These are phyloP conservation scores for Poecilus cupreus DNA, from an alignment of 2,888 invertebrate species.

Conservation along the genomic window DNA sequence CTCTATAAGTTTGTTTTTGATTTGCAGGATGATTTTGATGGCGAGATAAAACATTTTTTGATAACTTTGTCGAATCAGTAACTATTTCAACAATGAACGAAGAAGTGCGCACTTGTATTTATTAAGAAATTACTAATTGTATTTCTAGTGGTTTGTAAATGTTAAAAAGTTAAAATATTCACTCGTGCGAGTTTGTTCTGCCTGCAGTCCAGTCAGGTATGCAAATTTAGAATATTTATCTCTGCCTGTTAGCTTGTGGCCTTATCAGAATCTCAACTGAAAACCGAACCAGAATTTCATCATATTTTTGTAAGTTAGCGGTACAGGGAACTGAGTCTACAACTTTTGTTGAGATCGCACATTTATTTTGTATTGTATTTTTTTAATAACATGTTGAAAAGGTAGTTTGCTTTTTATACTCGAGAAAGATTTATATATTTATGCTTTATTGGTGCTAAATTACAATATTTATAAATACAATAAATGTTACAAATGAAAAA, in stretches of 20 bases:
- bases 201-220: conserved; percentile 42
- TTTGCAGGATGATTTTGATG: conserved; percentile 82
- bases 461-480: conserved; percentile 57
- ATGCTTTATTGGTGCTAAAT: conserved; percentile 59
- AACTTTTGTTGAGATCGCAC: conserved; percentile 21
- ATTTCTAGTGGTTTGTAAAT: conserved; percentile 56
- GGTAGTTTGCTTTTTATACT: conserved; percentile 52
- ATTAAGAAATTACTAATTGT: conserved; percentile 14
- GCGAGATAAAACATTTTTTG: conserved; percentile 80
- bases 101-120: conserved; percentile 8
- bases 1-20: conserved; percentile 68
- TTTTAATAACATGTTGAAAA: conserved; percentile 17
- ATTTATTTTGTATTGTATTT: conserved; percentile 31
- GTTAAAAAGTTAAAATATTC: conserved; percentile 58
- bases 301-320: conserved; percentile 30
- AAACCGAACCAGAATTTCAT: neutral
- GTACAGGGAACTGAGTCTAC: neutral
- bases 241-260: conserved; percentile 65
- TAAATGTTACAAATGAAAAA: conserved; percentile 55
- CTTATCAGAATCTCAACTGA: conserved; percentile 62
- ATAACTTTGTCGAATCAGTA: conserved; percentile 70
- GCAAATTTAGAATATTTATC: neutral
- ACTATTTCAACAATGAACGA: neutral
- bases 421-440: conserved; percentile 42
- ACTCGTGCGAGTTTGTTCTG: conserved; percentile 60